phyloP scores from a whole-genome alignment of 1,140 invertebrate species.

The Polypedilum vanderplanki region DNA sequence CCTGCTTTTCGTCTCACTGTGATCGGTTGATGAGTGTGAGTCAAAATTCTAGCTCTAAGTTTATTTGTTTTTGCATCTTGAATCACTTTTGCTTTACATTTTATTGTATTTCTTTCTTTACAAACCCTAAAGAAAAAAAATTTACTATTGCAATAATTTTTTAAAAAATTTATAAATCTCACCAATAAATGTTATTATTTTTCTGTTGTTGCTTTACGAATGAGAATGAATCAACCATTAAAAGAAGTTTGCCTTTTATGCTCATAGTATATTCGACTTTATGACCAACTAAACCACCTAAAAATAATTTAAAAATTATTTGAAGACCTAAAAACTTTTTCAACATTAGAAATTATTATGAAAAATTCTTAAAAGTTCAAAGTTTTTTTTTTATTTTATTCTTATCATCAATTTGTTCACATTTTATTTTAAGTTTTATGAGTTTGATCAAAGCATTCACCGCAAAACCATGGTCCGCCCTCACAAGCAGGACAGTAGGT shows the following conservation, averaged over 20 bases:
- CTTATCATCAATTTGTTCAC: no score
- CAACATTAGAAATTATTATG: no score
- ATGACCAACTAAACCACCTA: not conserved
- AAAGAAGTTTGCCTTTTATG: not conserved
- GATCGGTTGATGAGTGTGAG: not conserved
- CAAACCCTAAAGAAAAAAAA: not conserved
- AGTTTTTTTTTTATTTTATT: no score
- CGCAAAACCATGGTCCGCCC: not conserved
- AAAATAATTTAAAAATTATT: not conserved
- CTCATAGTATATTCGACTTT: slow-evolving; percentile 3
- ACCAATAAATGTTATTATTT: not conserved
- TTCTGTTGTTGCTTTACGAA: not conserved
- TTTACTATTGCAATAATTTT: not conserved
- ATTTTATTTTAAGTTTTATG: not conserved
- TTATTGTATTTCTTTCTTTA: not conserved
- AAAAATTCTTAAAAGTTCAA: no score
- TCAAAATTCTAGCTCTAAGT: not conserved
- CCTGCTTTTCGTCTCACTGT: not conserved
- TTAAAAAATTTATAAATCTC: not conserved
- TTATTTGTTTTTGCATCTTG: not conserved
- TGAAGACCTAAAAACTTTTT: no score
- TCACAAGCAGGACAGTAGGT: not conserved
- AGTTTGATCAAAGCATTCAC: not conserved
- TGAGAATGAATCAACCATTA: not conserved
- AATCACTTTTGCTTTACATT: not conserved